Conservation (phyloP, 2,113 vertebrate genomes). For the Ia io region DNA sequence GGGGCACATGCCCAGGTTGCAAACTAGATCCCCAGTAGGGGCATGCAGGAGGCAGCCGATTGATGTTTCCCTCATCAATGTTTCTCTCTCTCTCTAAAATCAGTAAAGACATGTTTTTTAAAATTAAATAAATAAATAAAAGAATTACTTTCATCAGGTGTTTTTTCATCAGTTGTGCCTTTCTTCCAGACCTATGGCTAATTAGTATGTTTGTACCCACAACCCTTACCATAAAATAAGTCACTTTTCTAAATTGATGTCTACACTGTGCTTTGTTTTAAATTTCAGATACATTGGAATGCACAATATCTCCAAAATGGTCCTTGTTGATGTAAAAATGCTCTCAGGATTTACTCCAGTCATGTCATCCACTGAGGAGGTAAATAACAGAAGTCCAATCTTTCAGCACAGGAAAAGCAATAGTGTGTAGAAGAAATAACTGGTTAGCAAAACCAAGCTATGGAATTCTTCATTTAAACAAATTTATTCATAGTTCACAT, state of each 20-base stretch:
- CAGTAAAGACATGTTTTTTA: too few species aligned
- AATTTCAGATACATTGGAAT: conserved; percentile 76
- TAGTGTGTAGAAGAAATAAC: not conserved
- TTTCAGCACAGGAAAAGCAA: not conserved
- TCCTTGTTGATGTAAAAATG: conserved; percentile 82
- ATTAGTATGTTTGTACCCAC: not conserved
- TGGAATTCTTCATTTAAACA: not conserved
- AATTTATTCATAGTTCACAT: not conserved
- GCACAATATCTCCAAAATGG: conserved; percentile 74
- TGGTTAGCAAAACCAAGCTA: not conserved
- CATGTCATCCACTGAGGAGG: conserved; percentile 75
- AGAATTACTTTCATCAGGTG: not conserved
- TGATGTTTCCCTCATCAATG: too few species aligned
- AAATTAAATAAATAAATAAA: too few species aligned
- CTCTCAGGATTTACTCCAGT: conserved; percentile 81
- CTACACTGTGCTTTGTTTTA: not conserved
- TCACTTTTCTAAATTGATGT: not conserved
- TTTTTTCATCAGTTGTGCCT: not conserved
- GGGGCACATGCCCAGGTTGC: too few species aligned
- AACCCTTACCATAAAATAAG: not conserved
- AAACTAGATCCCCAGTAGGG: too few species aligned
- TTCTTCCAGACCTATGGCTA: not conserved
- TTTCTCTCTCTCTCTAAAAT: too few species aligned
- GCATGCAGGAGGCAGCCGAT: too few species aligned
- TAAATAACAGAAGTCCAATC: conserved; percentile 33